Percentiles rank a stretch among this genome's conserved stretches.
phyloP scores from a whole-genome alignment of 2,797 vertebrate genomes.

The Eidolon dupreanum region DNA sequence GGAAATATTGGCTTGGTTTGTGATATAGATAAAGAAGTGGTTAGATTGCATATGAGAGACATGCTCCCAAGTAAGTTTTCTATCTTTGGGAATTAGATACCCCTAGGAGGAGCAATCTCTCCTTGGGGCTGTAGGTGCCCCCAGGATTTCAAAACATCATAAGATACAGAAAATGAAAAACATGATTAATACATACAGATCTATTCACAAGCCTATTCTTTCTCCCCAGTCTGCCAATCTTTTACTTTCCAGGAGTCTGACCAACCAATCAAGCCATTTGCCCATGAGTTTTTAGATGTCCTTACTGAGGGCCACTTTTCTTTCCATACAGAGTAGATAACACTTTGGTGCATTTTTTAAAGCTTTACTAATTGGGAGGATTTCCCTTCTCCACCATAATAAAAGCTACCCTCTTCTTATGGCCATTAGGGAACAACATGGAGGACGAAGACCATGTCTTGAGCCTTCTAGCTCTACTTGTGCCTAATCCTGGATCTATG shows the following conservation, averaged over 20 bases:
- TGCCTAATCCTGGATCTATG: background rate
- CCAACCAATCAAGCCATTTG: background rate
- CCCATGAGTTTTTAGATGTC: background rate
- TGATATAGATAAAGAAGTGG: background rate
- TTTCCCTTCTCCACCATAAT: background rate
- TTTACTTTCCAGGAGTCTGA: background rate
- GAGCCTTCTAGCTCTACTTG: background rate
- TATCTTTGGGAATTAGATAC: background rate
- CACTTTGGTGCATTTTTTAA: background rate
- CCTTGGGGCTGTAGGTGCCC: background rate
- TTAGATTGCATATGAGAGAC: background rate
- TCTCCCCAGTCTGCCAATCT: background rate
- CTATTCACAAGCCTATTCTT: background rate
- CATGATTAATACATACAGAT: background rate
- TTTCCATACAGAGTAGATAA: background rate
- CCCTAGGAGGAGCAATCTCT: background rate
- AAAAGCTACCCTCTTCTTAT: background rate
- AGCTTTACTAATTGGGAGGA: background rate
- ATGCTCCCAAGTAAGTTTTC: background rate
- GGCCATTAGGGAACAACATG: background rate
- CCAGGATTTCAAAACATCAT: background rate
- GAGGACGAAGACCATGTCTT: background rate
- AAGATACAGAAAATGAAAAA: background rate
- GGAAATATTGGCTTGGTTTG: background rate
- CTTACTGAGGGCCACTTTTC: background rate